phyloP scores from a whole-genome alignment of 2,113 vertebrate genomes.

The Pteruthius melanotis region DNA sequence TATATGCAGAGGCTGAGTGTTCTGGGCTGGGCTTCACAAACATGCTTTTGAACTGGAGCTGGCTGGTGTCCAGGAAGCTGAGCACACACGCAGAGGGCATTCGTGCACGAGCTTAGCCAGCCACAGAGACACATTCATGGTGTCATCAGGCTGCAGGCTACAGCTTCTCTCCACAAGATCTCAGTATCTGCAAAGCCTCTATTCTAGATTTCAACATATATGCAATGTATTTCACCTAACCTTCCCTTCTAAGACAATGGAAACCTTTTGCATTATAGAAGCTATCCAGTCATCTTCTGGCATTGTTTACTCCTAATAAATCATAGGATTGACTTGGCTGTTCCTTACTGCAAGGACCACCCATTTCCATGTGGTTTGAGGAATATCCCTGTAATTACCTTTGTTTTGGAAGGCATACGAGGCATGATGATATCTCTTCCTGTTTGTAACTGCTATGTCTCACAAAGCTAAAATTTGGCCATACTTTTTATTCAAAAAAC shows the following conservation, averaged over 20 bases:
- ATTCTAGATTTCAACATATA: neutral
- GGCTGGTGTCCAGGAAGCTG: neutral
- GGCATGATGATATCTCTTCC: neutral
- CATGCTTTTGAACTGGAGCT: neutral
- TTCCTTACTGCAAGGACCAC: neutral
- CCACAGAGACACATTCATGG: neutral
- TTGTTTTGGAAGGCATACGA: neutral
- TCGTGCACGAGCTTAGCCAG: neutral
- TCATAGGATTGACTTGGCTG: neutral
- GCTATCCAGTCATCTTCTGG: neutral
- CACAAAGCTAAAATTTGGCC: neutral
- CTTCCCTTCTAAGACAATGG: neutral
- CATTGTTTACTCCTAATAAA: neutral
- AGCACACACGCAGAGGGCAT: neutral
- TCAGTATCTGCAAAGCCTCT: neutral
- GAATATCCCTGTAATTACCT: neutral
- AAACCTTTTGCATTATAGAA: neutral
- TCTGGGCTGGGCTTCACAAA: slow-evolving; percentile 30
- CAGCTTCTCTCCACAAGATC: neutral
- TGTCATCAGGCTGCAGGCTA: neutral
- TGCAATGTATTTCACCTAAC: neutral
- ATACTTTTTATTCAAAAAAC: neutral
- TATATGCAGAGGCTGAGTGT: neutral
- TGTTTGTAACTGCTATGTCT: neutral
- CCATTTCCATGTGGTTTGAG: neutral